These are phyloP conservation scores for Sebastes itinus DNA, from an alignment of 2,797 vertebrate genomes.

Conservation along the genomic window DNA sequence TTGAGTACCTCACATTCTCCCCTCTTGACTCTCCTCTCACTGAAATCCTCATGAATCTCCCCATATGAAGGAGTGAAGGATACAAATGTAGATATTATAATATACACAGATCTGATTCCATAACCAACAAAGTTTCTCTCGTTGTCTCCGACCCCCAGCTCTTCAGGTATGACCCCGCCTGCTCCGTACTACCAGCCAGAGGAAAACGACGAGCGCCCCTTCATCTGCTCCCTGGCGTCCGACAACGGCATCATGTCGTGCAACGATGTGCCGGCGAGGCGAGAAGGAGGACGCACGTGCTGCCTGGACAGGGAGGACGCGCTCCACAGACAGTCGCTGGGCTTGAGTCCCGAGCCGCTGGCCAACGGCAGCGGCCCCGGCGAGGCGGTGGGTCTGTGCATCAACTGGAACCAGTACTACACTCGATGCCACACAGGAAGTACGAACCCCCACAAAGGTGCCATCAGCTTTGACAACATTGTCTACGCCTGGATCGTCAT, in stretches of 20 bases:
- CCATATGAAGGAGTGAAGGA: neutral
- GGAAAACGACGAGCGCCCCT: constrained; percentile 95
- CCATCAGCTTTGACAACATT: constrained; percentile 99
- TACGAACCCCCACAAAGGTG: constrained; percentile 94
- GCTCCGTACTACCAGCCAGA: constrained; percentile 93
- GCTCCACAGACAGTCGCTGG: constrained; percentile 85
- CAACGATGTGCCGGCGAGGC: constrained; percentile 89
- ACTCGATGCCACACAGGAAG: constrained; percentile 92
- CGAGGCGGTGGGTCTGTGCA: constrained; percentile 86
- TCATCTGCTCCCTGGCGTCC: constrained; percentile 95
- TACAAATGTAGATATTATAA: neutral
- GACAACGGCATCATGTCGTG: constrained; percentile 99
- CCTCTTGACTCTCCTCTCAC: neutral
- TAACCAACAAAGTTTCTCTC: neutral
- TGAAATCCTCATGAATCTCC: neutral
- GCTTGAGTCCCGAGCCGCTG: constrained; percentile 83
- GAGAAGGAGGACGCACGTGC: constrained; percentile 92
- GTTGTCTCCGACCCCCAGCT: constrained; percentile 72
- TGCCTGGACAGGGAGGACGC: constrained; percentile 95
- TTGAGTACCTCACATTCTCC: neutral
- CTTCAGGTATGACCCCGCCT: constrained; percentile 89
- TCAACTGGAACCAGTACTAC: constrained; percentile 99
- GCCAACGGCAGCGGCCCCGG: constrained; percentile 83
- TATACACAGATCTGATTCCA: neutral
- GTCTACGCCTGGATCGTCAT: constrained; percentile 99